phyloP scores from a whole-genome alignment of 2,113 vertebrate genomes.

The Helogale parvula region DNA sequence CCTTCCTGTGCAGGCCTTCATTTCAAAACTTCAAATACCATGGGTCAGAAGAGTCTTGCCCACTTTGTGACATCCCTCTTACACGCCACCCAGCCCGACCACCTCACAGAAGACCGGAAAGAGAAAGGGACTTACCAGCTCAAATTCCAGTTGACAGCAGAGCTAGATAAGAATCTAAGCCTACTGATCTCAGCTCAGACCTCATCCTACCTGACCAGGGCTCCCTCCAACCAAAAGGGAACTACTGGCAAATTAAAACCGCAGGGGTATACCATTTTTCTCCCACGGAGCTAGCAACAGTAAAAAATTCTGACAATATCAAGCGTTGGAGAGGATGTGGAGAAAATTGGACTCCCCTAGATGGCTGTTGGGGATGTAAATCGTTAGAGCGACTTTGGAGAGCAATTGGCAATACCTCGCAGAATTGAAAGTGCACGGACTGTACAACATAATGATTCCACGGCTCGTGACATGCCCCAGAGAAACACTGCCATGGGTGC shows the following conservation, averaged over 20 bases:
- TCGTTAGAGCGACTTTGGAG: neutral
- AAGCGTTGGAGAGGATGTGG: neutral
- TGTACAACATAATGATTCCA: neutral
- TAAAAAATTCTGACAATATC: slow-evolving; percentile 24
- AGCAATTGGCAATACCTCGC: neutral
- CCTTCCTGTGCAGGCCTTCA: neutral
- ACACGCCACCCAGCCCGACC: neutral
- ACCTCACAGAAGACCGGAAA: neutral
- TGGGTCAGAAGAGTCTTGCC: neutral
- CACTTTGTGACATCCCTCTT: neutral
- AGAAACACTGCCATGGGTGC: neutral
- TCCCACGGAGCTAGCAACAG: neutral
- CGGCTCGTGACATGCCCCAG: neutral
- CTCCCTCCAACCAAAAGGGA: slow-evolving; percentile 27
- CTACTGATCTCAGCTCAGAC: neutral
- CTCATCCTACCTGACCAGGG: neutral
- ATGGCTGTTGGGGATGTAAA: neutral
- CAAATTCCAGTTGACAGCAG: neutral
- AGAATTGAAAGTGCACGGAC: neutral
- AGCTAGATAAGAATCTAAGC: neutral
- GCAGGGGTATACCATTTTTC: neutral
- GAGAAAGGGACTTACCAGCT: neutral
- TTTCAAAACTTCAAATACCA: neutral
- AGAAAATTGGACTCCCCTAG: neutral
- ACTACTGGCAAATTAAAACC: neutral